phyloP scores from a whole-genome alignment of 1,140 invertebrate genomes.

The Trichoplusia ni region DNA sequence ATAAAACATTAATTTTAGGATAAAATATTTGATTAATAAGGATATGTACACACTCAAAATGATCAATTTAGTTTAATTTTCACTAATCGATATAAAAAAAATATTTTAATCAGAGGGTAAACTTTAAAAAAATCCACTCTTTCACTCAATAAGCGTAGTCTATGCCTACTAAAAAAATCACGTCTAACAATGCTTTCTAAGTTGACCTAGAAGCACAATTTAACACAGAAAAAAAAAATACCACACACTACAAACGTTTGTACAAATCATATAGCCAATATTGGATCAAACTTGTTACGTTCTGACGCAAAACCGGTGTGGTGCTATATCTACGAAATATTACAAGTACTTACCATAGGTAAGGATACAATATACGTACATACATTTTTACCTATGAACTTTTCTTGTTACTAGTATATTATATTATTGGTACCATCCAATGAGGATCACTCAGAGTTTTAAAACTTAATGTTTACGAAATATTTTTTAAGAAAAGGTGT shows the following conservation, averaged over 20 bases:
- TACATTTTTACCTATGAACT: too few relatives aligned
- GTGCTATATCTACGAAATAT: slow-evolving; percentile 6
- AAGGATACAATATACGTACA: too few relatives aligned
- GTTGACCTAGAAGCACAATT: slow-evolving; percentile 46
- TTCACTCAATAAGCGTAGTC: slow-evolving; percentile 44
- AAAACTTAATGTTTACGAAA: too few relatives aligned
- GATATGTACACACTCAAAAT: too few relatives aligned
- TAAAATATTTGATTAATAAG: too few relatives aligned
- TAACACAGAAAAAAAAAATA: slow-evolving; percentile 31
- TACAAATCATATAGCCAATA: slow-evolving; percentile 25
- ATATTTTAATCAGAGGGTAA: too few relatives aligned
- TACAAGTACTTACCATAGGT: background rate
- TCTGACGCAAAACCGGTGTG: background rate
- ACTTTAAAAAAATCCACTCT: slow-evolving; percentile 36
- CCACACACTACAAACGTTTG: slow-evolving; percentile 42
- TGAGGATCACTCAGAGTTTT: too few relatives aligned
- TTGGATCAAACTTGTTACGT: slow-evolving; percentile 11
- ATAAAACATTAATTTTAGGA: too few relatives aligned
- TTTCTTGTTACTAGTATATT: too few relatives aligned
- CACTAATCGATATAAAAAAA: too few relatives aligned
- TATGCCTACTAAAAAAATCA: slow-evolving; percentile 45
- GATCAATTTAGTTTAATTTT: background rate
- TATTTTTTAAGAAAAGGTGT: too few relatives aligned
- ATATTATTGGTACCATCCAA: too few relatives aligned
- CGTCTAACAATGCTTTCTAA: slow-evolving; percentile 55